Percentiles rank a stretch among this genome's conserved stretches.
phyloP scores from a whole-genome alignment of 2,888 invertebrate species.

The Meteorus colon region DNA sequence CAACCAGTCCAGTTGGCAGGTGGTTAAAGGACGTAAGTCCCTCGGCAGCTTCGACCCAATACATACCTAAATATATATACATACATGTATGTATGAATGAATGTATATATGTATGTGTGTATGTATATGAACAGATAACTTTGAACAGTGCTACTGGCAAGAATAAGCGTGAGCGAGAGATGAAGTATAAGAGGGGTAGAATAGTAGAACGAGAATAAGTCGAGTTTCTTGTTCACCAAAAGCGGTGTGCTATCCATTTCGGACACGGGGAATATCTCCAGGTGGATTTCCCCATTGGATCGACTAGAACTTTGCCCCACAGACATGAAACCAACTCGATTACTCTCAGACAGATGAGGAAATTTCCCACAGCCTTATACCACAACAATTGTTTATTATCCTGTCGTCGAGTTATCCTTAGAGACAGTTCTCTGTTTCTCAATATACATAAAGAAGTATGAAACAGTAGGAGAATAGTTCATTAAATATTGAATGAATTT shows the following conservation, averaged over 20 bases:
- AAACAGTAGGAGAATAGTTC: too few relatives aligned
- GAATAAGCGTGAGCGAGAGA: not conserved
- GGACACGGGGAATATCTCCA: slow-evolving; percentile 29
- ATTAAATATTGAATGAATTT: too few relatives aligned
- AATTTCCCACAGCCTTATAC: slow-evolving; percentile 20
- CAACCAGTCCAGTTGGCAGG: slow-evolving; percentile 32
- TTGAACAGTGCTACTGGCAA: not conserved
- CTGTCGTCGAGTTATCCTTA: slow-evolving; percentile 22
- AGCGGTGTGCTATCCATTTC: slow-evolving; percentile 31
- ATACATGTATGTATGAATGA: not conserved
- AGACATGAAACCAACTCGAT: slow-evolving; percentile 34
- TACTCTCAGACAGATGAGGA: slow-evolving; percentile 36
- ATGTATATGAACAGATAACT: slow-evolving; percentile 19
- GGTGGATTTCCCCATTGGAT: slow-evolving; percentile 41
- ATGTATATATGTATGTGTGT: not conserved
- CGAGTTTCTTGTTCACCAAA: slow-evolving; percentile 38
- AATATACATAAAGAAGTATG: not conserved
- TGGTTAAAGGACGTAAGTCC: slow-evolving; percentile 32
- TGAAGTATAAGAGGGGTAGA: not conserved
- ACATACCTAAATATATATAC: not conserved
- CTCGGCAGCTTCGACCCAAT: not conserved
- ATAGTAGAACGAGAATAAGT: slow-evolving; percentile 32
- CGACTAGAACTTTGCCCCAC: slow-evolving; percentile 26
- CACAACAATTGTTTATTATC: slow-evolving; percentile 30
- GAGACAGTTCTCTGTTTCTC: not conserved